Conservation (phyloP, 2,113 vertebrate genomes). For the Nyctereutes procyonoides region DNA sequence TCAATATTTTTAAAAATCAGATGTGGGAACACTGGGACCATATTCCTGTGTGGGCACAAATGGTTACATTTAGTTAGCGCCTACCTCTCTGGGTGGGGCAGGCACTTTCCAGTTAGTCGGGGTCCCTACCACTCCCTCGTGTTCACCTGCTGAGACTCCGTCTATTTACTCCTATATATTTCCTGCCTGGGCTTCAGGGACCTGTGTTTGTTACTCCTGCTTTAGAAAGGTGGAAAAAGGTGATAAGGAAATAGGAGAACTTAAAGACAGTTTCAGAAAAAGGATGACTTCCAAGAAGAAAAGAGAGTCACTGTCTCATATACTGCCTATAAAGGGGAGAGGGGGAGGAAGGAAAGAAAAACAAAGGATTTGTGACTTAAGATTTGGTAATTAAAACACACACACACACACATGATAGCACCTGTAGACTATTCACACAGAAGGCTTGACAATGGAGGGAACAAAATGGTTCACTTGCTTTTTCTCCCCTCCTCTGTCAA, state of each 20-base stretch:
- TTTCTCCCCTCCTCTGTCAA: background rate
- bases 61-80: background rate
- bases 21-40: too few species aligned
- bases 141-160: background rate
- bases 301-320: background rate
- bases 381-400: background rate
- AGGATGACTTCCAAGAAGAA: background rate
- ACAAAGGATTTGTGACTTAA: background rate
- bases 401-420: background rate
- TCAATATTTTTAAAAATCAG: background rate
- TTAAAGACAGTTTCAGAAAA: slow-evolving; percentile 13
- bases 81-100: background rate
- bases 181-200: background rate
- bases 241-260: background rate
- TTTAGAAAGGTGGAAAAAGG: background rate
- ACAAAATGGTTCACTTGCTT: background rate
- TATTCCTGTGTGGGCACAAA: background rate
- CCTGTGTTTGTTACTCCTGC: background rate
- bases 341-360: background rate
- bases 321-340: background rate
- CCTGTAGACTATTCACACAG: background rate
- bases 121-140: background rate
- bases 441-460: background rate
- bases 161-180: background rate
- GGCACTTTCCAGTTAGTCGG: rapidly evolving